Evolutionary conservation across 1,140 invertebrate genomes (phyloP).

Genomic region (Hycleus phaleratus): DNA sequence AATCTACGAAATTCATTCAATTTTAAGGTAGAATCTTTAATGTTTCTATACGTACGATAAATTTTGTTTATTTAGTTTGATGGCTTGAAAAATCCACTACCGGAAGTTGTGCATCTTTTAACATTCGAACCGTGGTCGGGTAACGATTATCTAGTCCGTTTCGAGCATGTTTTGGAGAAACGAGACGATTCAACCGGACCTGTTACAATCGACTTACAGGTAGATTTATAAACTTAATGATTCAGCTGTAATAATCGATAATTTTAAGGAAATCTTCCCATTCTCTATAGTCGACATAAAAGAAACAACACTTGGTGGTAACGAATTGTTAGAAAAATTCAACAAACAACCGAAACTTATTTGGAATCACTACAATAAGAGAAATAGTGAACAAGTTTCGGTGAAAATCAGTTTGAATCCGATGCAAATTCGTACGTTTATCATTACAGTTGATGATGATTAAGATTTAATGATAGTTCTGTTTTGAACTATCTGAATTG

Average conservation of each 20-base stretch:
- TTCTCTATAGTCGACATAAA: conserved; percentile 6
- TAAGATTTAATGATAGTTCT: too few relatives aligned
- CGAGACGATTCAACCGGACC: conserved; percentile 54
- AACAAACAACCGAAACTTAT: not conserved
- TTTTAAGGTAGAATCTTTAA: not conserved
- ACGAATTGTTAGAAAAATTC: not conserved
- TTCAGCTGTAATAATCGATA: not conserved
- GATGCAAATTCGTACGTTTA: conserved; percentile 22
- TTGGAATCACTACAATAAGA: not conserved
- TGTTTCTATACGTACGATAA: not conserved
- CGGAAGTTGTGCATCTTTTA: conserved; percentile 70
- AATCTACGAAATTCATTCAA: conserved; percentile 1
- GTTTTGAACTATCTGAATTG: too few relatives aligned
- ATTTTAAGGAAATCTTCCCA: conserved; percentile 16
- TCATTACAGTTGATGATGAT: not conserved
- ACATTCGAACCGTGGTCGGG: conserved; percentile 76
- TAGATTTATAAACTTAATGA: conserved; percentile 17
- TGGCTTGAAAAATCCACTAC: conserved; percentile 44
- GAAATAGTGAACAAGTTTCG: not conserved
- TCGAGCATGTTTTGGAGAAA: conserved; percentile 81
- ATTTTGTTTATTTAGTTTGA: conserved; percentile 12
- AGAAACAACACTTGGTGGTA: conserved; percentile 13
- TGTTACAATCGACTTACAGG: conserved; percentile 48
- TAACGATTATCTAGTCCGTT: conserved; percentile 60
- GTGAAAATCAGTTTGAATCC: conserved; percentile 11